Percentiles rank a stretch among this genome's conserved stretches.
phyloP scores from a whole-genome alignment of 2,888 invertebrate genomes.

The Physocephala rufipes region DNA sequence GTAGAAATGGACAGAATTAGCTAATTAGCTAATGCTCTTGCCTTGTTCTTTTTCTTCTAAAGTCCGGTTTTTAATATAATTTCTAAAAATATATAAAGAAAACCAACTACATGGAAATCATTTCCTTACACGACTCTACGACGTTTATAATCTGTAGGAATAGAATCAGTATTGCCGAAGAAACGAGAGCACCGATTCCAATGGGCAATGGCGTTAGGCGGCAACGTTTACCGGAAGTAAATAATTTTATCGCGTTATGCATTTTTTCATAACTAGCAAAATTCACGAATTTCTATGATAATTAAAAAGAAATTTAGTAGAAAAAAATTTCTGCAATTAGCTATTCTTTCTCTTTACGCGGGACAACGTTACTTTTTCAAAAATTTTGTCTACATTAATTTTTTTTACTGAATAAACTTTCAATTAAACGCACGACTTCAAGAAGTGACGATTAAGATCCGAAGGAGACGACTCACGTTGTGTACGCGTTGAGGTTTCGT shows the following conservation, averaged over 20 bases:
- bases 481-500: slow-evolving; percentile 43
- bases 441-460: background rate
- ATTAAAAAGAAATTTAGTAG: too few species aligned
- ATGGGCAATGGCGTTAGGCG: slow-evolving; percentile 26
- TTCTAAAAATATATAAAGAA: too few species aligned
- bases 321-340: too few species aligned
- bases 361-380: too few species aligned
- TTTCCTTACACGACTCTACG: slow-evolving; percentile 11
- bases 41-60: too few species aligned
- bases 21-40: too few species aligned
- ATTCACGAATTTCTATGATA: background rate
- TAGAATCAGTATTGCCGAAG: slow-evolving; percentile 44
- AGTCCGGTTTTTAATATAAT: too few species aligned
- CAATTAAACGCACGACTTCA: too few species aligned
- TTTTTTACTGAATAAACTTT: too few species aligned
- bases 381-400: too few species aligned
- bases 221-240: slow-evolving; percentile 54
- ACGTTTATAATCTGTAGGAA: slow-evolving; percentile 43
- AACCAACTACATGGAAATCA: background rate
- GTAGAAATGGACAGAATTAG: too few species aligned
- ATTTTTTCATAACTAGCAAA: slow-evolving; percentile 42
- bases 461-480: slow-evolving; percentile 10
- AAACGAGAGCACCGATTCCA: slow-evolving; percentile 38
- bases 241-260: slow-evolving; percentile 53
- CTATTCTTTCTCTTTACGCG: too few species aligned